Conservation (phyloP, 1,140 invertebrate genomes). For the Ectropis grisescens region DNA sequence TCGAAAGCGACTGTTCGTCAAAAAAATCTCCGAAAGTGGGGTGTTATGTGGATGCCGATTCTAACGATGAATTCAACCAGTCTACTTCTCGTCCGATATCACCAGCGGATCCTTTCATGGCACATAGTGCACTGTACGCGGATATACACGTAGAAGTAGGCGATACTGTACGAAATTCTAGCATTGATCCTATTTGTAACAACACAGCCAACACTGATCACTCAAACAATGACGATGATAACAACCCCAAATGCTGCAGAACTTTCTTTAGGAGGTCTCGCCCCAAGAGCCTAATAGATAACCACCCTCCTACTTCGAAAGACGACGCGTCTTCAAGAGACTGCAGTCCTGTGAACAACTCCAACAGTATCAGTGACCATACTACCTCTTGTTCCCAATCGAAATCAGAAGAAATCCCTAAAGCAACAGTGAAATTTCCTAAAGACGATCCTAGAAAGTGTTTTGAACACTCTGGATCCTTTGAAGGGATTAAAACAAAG, state of each 20-base stretch:
- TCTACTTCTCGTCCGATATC: constrained; percentile 53
- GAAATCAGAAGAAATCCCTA: constrained; percentile 53
- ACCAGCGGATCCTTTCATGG: constrained; percentile 55
- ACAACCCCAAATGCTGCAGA: constrained; percentile 47
- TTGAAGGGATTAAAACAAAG: constrained; percentile 58
- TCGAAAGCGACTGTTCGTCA: constrained; percentile 61
- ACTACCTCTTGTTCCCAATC: constrained; percentile 35
- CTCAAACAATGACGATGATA: constrained; percentile 38
- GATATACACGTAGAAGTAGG: constrained; percentile 25
- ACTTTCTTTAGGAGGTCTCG: constrained; percentile 56
- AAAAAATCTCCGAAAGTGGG: constrained; percentile 67
- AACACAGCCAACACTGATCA: constrained; percentile 23
- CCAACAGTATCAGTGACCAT: constrained; percentile 45
- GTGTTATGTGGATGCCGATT: constrained; percentile 62
- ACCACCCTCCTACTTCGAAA: constrained; percentile 23
- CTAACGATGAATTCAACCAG: constrained; percentile 53
- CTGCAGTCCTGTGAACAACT: constrained; percentile 45
- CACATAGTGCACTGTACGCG: constrained; percentile 42
- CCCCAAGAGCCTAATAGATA: constrained; percentile 49
- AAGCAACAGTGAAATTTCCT: constrained; percentile 51
- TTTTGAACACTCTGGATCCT: constrained; percentile 59
- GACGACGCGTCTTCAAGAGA: constrained; percentile 35
- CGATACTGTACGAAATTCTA: constrained; percentile 26
- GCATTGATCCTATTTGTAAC: constrained; percentile 23
- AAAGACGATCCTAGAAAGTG: constrained; percentile 41